Conservation (phyloP, 2,888 invertebrate genomes). For the Mesorhabditis spiculigera region DNA sequence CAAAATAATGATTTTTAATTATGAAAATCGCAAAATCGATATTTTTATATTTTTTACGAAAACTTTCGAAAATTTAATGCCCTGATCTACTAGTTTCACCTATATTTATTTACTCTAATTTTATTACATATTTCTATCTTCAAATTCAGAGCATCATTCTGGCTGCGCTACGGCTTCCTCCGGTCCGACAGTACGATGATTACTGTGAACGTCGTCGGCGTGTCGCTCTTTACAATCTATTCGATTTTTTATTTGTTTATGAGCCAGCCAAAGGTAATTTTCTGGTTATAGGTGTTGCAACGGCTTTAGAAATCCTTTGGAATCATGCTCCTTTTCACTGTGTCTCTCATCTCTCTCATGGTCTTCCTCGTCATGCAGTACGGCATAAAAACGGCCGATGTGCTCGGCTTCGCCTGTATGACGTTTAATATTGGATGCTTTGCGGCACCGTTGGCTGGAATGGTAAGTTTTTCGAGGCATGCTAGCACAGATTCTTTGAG, state of each 20-base stretch:
- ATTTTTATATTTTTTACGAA: no score
- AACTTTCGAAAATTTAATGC: no score
- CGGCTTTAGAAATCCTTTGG: conserved; percentile 28
- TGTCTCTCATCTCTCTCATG: conserved; percentile 65
- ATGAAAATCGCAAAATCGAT: no score
- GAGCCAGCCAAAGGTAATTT: conserved; percentile 69
- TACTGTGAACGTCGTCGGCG: conserved; percentile 75
- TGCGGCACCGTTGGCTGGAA: conserved; percentile 76
- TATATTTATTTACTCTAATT: background rate
- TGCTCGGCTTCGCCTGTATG: conserved; percentile 71
- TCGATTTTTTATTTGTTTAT: conserved; percentile 72
- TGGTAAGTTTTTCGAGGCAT: conserved; percentile 62
- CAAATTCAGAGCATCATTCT: conserved; percentile 71
- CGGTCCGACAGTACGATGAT: conserved; percentile 73
- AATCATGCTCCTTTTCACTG: conserved; percentile 50
- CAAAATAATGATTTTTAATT: no score
- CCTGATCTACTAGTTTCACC: no score
- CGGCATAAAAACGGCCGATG: conserved; percentile 61
- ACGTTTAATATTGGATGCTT: conserved; percentile 75
- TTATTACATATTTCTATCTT: background rate
- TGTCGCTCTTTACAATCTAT: conserved; percentile 72
- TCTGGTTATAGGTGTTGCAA: background rate
- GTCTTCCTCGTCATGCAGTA: conserved; percentile 58
- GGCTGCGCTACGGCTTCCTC: conserved; percentile 77
- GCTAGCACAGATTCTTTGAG: no score